Percentiles rank a stretch among this genome's conserved stretches.
Evolutionary conservation across 2,113 vertebrate species (phyloP).

Genomic region (Enhydra lutris): DNA sequence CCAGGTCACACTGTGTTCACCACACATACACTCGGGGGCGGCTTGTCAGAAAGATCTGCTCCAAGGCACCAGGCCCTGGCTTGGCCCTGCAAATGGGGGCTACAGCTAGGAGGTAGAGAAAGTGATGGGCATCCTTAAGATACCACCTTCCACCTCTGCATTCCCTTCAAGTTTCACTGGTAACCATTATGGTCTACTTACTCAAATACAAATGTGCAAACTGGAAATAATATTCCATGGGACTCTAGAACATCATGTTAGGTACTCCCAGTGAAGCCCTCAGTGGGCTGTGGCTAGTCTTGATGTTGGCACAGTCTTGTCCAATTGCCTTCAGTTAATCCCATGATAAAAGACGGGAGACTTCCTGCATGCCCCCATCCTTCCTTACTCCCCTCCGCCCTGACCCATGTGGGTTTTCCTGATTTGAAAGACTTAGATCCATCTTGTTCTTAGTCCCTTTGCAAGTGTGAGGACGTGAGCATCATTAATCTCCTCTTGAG

Average conservation of each 20-base stretch:
- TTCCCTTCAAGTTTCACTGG: not conserved
- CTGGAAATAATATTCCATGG: not conserved
- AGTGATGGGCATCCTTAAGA: not conserved
- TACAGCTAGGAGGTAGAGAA: not conserved
- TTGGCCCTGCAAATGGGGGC: not conserved
- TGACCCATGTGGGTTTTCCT: not conserved
- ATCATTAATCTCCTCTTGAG: not conserved
- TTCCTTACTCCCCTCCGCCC: not conserved
- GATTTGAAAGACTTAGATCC: not conserved
- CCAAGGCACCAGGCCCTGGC: not conserved
- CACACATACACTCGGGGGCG: accelerated
- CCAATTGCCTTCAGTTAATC: not conserved
- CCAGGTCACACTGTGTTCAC: accelerated
- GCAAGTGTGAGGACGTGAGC: not conserved
- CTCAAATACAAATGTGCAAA: not conserved
- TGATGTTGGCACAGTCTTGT: not conserved
- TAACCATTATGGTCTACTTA: not conserved
- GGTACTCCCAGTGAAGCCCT: not conserved
- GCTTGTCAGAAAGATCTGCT: not conserved
- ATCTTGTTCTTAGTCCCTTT: not conserved
- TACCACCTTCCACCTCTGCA: not conserved
- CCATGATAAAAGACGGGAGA: not conserved
- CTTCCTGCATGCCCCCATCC: not conserved
- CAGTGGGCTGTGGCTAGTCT: not conserved
- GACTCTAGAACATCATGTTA: not conserved